Evolutionary conservation across 2,797 vertebrate genomes (phyloP), one percentile per base, ranked within the genome.

Genomic region (Gastrophryne carolinensis): DNA sequence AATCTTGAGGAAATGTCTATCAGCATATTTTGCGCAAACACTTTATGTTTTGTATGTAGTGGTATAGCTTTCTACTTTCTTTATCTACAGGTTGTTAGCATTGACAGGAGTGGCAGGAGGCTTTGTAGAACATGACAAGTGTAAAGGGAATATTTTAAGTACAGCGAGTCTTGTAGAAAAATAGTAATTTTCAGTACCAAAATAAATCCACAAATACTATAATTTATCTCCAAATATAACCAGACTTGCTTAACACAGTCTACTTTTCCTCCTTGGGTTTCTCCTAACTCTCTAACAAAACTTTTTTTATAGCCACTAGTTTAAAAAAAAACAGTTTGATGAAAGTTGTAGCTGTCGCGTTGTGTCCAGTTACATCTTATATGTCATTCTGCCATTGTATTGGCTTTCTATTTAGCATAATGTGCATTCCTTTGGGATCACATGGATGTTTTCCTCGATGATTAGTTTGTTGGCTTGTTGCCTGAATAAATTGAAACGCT

Each of bases 181-280:
- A 78, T 78, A 78, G 75, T 60, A 78, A 78, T 78, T 78, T 78
- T 66, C 68, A 52, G 68, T 49, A 57, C 61, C 65, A 54, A 78
- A 78, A 78, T 78, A 78, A 65, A 53, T 58, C 39, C 39, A 60
- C 39, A 72, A 71, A 72, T 78, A 65, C 75, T 78, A 78, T 78
- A 78, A 78, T 78, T 78, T 78, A 72, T 72, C 61, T 78, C 75
- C 68, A 78, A 72, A 78, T 72, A 72, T 72, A 72, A 65, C 53
- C 32, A 52, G 39, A 49, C 49, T 29, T 63, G 29, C 24, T 32
- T 21, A 41, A 66, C 62, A 65, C 32, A 50, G 41, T 29, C 57
- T 74, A 47, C 58, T 34, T 70, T 57, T 73, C n/a, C 7, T 26
- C 17, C 15, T 57, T 44, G 54, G 52, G 50, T 60, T 61, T 61